These are phyloP conservation scores for Drepana arcuata DNA, from an alignment of 1,140 invertebrate species.

Conservation along the genomic window DNA sequence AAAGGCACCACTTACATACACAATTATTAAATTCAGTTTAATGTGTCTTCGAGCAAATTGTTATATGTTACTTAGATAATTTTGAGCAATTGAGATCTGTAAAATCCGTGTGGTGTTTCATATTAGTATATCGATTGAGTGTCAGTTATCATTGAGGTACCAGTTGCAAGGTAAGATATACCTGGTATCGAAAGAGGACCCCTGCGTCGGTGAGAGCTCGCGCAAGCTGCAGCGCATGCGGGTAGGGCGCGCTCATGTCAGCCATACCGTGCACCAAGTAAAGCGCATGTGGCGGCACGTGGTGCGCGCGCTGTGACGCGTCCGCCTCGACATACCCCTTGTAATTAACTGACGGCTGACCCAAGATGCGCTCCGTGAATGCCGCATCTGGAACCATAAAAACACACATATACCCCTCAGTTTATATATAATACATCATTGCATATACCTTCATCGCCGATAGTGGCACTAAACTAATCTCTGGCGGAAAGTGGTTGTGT, in stretches of 20 bases:
- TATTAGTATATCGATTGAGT: too few species aligned
- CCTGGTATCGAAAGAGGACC: slow-evolving; percentile 93
- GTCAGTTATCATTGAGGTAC: background rate
- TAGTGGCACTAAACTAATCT: too few species aligned
- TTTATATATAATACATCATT: too few species aligned
- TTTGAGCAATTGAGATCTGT: too few species aligned
- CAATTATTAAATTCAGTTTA: too few species aligned
- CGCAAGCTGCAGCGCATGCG: slow-evolving; percentile 90
- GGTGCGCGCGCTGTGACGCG: slow-evolving; percentile 86
- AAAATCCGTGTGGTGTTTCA: too few species aligned
- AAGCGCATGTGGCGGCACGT: slow-evolving; percentile 88
- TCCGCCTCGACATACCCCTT: slow-evolving; percentile 94
- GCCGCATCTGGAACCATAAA: slow-evolving; percentile 82
- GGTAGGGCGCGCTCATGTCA: slow-evolving; percentile 93
- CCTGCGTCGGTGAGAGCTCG: slow-evolving; percentile 88
- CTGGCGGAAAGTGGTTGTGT: too few species aligned
- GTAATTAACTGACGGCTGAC: slow-evolving; percentile 89
- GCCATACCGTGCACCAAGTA: slow-evolving; percentile 92
- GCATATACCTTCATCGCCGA: too few species aligned
- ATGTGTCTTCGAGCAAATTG: too few species aligned
- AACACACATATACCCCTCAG: too few species aligned
- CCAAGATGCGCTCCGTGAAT: slow-evolving; percentile 94
- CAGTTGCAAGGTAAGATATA: slow-evolving; percentile 38
- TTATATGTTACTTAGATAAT: too few species aligned
- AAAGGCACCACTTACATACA: too few species aligned